Percentiles rank a stretch among this genome's conserved stretches.
phyloP scores from a whole-genome alignment of 2,888 invertebrate species.

The Chymomyza caudatula region DNA sequence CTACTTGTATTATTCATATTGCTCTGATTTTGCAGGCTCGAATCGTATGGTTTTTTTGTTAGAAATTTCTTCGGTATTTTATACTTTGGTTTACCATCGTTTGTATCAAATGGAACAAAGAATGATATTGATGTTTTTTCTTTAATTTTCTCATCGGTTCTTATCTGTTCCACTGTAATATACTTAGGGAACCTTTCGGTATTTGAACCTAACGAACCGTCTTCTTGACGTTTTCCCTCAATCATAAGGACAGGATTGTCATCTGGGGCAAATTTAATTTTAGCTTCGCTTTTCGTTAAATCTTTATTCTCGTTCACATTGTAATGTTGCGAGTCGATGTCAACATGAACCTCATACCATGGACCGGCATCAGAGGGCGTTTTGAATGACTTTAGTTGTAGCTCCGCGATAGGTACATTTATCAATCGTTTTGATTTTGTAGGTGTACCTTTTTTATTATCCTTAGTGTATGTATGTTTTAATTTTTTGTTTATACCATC shows the following conservation, averaged over 20 bases:
- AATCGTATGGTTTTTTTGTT: background rate
- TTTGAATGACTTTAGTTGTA: slow-evolving; percentile 65
- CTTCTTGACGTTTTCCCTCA: background rate
- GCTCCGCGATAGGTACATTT: slow-evolving; percentile 59
- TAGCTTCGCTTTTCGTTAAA: slow-evolving; percentile 1
- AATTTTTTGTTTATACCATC: slow-evolving; percentile 39
- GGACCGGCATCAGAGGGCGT: slow-evolving; percentile 32
- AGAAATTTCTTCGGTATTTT: slow-evolving; percentile 39
- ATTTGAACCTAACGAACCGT: background rate
- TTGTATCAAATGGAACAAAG: slow-evolving; percentile 55
- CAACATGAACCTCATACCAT: slow-evolving; percentile 50
- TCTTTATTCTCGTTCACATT: background rate
- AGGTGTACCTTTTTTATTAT: slow-evolving; percentile 17
- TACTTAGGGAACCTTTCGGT: slow-evolving; percentile 42
- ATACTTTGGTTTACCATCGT: slow-evolving; percentile 31
- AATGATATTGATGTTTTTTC: slow-evolving; percentile 53
- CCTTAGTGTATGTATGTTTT: slow-evolving; percentile 22
- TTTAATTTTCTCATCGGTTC: slow-evolving; percentile 17
- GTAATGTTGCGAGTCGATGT: background rate
- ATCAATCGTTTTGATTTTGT: slow-evolving; percentile 40
- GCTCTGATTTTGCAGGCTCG: background rate
- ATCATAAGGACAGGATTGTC: background rate
- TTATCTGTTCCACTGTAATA: slow-evolving; percentile 48
- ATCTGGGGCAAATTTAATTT: background rate
- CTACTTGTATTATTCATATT: background rate